Base-by-base conservation (phyloP, 2,797 vertebrate genomes). In the Eidolon dupreanum region DNA sequence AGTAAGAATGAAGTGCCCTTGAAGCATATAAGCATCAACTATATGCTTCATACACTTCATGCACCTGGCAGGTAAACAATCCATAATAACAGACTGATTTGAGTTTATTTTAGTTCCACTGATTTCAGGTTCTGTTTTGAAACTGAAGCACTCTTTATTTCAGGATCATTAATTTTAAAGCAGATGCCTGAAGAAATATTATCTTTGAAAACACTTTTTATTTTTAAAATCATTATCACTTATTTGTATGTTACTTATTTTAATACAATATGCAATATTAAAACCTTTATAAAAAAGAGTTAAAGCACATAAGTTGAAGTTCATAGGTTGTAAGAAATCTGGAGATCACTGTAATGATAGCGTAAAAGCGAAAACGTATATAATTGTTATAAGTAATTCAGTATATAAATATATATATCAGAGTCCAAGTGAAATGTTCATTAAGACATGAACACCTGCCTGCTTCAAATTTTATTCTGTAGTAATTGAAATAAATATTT, bases 131-230 rank as follows among this genome's bases (percentile, higher is more conserved):
- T 78, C 5, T 49, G 10, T 89, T 94, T 94, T 86, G 24, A 26
- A 94, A 68, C 51, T 15, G 41, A 93, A 57, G 0, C 26, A 8
- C 15, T 82, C 93, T 74, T 92, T 71, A n/a, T 94, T 94, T 88
- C 8, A 70, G 8, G 46, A 36, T 7, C 1, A 33, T 41, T 96
- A 46, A 49, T 81, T 96, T 91, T 78, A 94, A 93, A 88, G 41
- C 11, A 73, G 31, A 61, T 77, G 3, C 15, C 16, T 92, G 19
- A 85, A 41, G 43, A 81, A 84, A 88, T 68, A 19, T 28, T 66
- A 41, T 66, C 61, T 83, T 94, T 59, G 68, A 28, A 68, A 82
- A 43, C 1, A 57, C 3, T 65, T 82, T 85, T 53, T 59, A n/a
- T 38, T 86, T 75, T 90, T 19, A 33, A 95, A 91, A 55, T 28